Evolutionary conservation across 2,797 vertebrate genomes (phyloP).

Genomic region (Squalus acanthias): DNA sequence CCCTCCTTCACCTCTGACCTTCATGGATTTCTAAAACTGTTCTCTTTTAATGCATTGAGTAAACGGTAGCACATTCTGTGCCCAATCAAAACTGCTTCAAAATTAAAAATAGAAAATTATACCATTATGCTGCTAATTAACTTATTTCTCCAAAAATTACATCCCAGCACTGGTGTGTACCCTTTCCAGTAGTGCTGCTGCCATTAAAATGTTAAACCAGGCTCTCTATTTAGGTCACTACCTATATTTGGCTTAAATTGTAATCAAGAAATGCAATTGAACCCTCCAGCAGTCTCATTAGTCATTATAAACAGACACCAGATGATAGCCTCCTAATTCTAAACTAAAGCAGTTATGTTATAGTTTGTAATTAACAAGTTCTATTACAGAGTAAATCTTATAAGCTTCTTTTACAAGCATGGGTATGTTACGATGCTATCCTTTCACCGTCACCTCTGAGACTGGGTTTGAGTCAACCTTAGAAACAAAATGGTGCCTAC

Average conservation of each 20-base stretch:
- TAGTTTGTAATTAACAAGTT: background rate
- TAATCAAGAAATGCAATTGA: background rate
- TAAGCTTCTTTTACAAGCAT: background rate
- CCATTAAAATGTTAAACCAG: conserved; percentile 11
- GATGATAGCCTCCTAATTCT: background rate
- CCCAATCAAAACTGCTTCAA: background rate
- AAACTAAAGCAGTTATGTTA: background rate
- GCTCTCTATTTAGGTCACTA: conserved; percentile 9
- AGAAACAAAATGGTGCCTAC: conserved; percentile 15
- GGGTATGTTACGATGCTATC: no score
- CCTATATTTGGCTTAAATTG: conserved; percentile 17
- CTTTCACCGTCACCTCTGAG: background rate
- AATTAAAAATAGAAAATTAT: background rate
- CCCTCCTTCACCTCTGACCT: background rate
- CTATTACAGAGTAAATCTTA: background rate
- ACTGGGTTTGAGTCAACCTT: background rate
- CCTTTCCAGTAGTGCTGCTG: conserved; percentile 41
- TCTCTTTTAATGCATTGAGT: background rate
- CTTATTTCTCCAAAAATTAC: conserved; percentile 40
- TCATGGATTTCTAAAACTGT: conserved; percentile 16
- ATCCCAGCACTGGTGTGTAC: conserved; percentile 45
- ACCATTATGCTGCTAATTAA: background rate
- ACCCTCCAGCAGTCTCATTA: background rate
- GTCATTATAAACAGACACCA: background rate
- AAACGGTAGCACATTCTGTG: background rate